Base-by-base conservation (phyloP, 1,140 invertebrate genomes). In the Dendroctonus ponderosae region DNA sequence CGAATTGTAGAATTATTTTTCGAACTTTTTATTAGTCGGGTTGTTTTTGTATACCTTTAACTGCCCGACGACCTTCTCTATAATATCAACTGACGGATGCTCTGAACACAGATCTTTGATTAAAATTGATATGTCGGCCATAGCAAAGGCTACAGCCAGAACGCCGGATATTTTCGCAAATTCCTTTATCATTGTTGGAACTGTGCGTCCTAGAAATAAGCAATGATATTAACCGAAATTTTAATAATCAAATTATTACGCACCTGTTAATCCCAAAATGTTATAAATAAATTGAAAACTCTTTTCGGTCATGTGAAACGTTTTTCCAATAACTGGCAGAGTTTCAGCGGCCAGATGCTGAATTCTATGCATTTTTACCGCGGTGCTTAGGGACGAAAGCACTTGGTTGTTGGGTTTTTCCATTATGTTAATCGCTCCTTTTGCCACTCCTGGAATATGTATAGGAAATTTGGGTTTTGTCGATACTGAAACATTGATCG, bases 291-390 rank as follows among this genome's bases (percentile, higher is more conserved):
- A 70, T 50, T 70, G 69, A 48, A 67, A 70, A 38, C 54, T 67
- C 43, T 70, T 70, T 43, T 70, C 69, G 14, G 69, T 66, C 51
- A 70, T 60, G 42, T 70, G 69, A 41, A 67, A 66, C 5, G 69
- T 68, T 61, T 70, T 70, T 8, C 66, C 69, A 7, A 70, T 50
- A n/a, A 70, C 51, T 8, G 69, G 69, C 11, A 70, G 41, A 5
- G 69, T 67, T 56, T 67, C 66, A 2, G 52, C 11, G n/a, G 69
- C 66, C n/a, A 63, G 26, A 61, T 57, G 59, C 42, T 70, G 52
- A 52, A 70, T 46, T n/a, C 61, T 57, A 50, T 70, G 65, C 14
- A 70, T 39, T 56, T 70, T 70, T 1, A 67, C 54, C 43, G 64
- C 66, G 12, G 54, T 67, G 42, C 69, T 67, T 15, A 70, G 39